phyloP scores from a whole-genome alignment of 2,888 invertebrate genomes.

The Nyleta sp. region DNA sequence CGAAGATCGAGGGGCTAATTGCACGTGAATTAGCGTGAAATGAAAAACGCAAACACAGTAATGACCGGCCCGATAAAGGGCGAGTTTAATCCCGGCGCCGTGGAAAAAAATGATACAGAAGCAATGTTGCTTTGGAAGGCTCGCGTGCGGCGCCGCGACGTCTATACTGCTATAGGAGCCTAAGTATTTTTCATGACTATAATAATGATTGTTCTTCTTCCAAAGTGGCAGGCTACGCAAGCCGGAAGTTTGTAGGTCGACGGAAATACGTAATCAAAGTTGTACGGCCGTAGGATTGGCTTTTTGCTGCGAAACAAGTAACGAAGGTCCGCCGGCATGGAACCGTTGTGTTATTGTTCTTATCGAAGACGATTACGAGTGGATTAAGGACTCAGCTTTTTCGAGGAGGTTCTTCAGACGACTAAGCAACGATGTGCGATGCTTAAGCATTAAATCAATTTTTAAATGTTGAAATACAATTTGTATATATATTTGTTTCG shows the following conservation, averaged over 20 bases:
- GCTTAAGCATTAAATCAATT: too few relatives aligned
- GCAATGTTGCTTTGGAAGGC: slow-evolving; percentile 69
- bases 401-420: too few relatives aligned
- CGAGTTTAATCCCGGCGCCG: slow-evolving; percentile 14
- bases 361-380: neutral
- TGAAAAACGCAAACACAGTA: slow-evolving; percentile 24
- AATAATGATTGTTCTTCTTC: slow-evolving; percentile 60
- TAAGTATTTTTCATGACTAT: slow-evolving; percentile 69
- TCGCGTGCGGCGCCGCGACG: slow-evolving; percentile 82
- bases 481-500: too few relatives aligned
- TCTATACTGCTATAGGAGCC: slow-evolving; percentile 73
- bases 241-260: slow-evolving; percentile 54
- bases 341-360: slow-evolving; percentile 12
- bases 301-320: slow-evolving; percentile 23
- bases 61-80: slow-evolving; percentile 14
- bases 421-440: too few relatives aligned
- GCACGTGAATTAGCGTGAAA: slow-evolving; percentile 12
- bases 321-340: neutral
- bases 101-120: slow-evolving; percentile 40
- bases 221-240: slow-evolving; percentile 36
- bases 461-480: too few relatives aligned
- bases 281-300: slow-evolving; percentile 8
- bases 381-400: too few relatives aligned
- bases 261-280: slow-evolving; percentile 43
- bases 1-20: slow-evolving; percentile 29